Evolutionary conservation across 2,113 vertebrate species (phyloP), one percentile per base, ranked within the genome.

Genomic region (Stomatorhinus ivindoensis): DNA sequence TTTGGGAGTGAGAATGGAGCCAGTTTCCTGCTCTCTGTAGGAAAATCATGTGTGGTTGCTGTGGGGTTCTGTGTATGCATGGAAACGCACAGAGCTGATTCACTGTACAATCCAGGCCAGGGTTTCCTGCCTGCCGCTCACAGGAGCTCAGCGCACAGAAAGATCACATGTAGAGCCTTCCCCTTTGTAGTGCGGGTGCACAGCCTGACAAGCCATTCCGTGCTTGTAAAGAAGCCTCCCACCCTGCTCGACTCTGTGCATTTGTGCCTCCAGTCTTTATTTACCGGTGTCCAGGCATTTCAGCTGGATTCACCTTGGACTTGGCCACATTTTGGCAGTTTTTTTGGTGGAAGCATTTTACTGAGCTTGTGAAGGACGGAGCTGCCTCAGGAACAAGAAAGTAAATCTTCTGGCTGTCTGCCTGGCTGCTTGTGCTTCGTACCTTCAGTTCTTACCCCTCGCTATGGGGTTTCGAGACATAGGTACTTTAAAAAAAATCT

Each of bases 101-200:
- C 80, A 88, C 87, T 1, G 88, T n/a, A 39, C 21, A 93, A 58
- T 98, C 97, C 96, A 94, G 93, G 96, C 96, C 97, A 90, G 94
- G 95, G 97, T 97, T 98, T 97, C 94, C 95, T 93, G 91, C 88
- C 91, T 84, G 91, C 96, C 90, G 91, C 73, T 86, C 93, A 94
- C 94, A 95, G 95, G 95, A 96, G 96, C 94, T 94, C 95, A 95
- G 95, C 95, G 95, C 94, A 95, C 95, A 96, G 95, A 96, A 96
- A 95, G 95, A 97, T 97, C 97, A 97, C 97, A 97, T 96, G 97
- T 96, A 94, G 96, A 96, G 95, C 95, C 95, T 42, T 96, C 95
- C 94, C 96, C 96, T 97, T 97, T 97, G 97, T 97, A 96, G 97
- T 96, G 95, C 95, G 93, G 90, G 95, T 95, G 95, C 95, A 95